Evolutionary conservation across 1,140 invertebrate species (phyloP), one percentile per base, ranked within the genome.

Genomic region (Papilio polytes): DNA sequence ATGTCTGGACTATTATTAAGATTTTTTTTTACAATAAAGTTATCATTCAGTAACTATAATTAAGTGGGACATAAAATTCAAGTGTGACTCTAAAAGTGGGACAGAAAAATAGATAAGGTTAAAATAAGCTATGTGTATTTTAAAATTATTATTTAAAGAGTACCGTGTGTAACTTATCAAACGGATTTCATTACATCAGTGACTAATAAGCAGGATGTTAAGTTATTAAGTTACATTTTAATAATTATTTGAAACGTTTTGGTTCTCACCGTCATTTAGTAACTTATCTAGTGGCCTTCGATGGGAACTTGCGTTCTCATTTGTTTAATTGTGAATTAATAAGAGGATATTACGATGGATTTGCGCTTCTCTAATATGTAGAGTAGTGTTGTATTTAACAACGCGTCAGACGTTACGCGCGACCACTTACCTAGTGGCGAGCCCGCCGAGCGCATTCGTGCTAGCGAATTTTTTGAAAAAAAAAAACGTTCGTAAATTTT

Each of bases 321-420:
- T 78, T 41, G 56, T 46, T 41, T 66, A 66, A 66, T 63, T 78
- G 56, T 78, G 77, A 66, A 76, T 56, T 51, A 44, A 44, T 66
- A 78, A 44, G 36, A 63, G 56, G 77, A 74, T 83, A 80, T 79
- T 81, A 78, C 80, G 85, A 86, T 85, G 80, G 83, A 84, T 74
- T 85, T 87, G 83, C 85, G 81, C 85, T 74, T 85, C 83, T 82
- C 80, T 81, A 81, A 92, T 92, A 92, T 93, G 91, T 93, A 92
- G 90, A 89, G 86, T 92, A 90, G 87, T 90, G 86, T 88, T 85
- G 91, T 94, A 94, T 94, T 93, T 94, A 94, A 94, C 89, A 90
- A 90, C 87, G 86, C 78, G 80, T 83, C 88, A 59, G 77, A 66
- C 85, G 87, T 90, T 86, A 90, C 88, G 86, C 85, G 85, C 85